Base-by-base conservation (phyloP, 2,797 vertebrate genomes). In the Microcaecilia unicolor region DNA sequence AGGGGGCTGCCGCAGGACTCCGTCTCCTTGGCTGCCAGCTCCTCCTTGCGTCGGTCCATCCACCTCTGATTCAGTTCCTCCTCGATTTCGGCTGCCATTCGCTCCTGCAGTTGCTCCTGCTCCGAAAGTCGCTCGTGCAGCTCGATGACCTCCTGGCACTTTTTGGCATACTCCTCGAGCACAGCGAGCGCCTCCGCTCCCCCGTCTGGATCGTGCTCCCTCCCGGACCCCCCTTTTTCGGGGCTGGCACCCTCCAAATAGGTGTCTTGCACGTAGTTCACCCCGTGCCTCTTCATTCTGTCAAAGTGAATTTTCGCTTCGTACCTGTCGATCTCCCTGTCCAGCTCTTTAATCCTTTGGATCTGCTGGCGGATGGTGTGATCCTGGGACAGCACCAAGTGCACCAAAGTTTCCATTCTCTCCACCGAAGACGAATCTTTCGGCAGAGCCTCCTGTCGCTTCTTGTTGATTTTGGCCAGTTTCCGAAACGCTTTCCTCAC, bases 281-380 rank as follows among this genome's bases (percentile, higher is more conserved):
- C 86, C 2, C 94, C 95, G 48, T 98, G 93, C 16, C 78, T 70
- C 70, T 81, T 79, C 69, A 97, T 83, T 44, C 94, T 83, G 58
- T 95, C 94, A 22, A 89, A 64, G 69, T 98, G 94, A 28, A 92
- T 87, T 34, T 77, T 86, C 14, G 90, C 87, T 63, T 98, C 92
- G 52, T 83, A 92, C 46, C 74, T 78, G 49, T 98, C 94, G 53
- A 98, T 98, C 51, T 98, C 91, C 1, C 80, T 53, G 72, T 98
- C 94, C 70, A 98, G 67, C 49, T 97, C 92, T 28, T 76, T 74
- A 30, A 98, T 74, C 55, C 93, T 78, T 61, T 96, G 86, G 34
- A 93, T 41, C 87, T 98, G 95, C 79, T 98, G 93, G 6, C 95
- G 87, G 67, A 98, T 88, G 25, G 93, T 98, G 80, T 98, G 95